These are phyloP conservation scores for Varroa destructor DNA, from an alignment of 1,140 invertebrate genomes.

Conservation along the genomic window DNA sequence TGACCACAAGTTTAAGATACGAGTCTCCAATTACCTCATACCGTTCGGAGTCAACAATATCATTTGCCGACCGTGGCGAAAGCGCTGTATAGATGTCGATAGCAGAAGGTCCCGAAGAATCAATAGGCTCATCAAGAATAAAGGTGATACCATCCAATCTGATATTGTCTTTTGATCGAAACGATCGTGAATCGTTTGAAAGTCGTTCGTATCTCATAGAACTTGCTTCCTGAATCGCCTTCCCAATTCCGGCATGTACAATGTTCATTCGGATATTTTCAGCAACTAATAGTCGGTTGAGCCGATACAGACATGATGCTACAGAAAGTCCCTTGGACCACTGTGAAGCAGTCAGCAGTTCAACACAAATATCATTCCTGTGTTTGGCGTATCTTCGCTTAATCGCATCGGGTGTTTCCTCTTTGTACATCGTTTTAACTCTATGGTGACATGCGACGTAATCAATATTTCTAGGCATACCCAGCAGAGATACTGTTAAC, in stretches of 20 bases:
- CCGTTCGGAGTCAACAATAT: slow-evolving; percentile 67
- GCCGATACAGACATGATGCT: neutral
- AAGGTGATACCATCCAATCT: neutral
- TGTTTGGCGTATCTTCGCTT: neutral
- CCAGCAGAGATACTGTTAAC: neutral
- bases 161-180: neutral
- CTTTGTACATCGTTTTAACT: neutral
- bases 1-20: slow-evolving; percentile 65
- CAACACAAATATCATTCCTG: neutral
- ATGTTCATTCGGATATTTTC: neutral
- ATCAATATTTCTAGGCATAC: slow-evolving; percentile 8
- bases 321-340: slow-evolving; percentile 5
- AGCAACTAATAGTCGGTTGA: slow-evolving; percentile 4
- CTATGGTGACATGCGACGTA: neutral
- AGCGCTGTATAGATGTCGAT: slow-evolving; percentile 20
- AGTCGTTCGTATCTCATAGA: too few species aligned
- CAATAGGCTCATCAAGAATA: neutral
- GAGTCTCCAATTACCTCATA: slow-evolving; percentile 74
- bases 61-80: slow-evolving; percentile 44
- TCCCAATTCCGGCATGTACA: neutral
- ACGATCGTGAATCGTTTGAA: too few species aligned
- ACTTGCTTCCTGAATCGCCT: too few species aligned
- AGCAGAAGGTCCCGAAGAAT: slow-evolving; percentile 14
- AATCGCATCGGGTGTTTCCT: neutral
- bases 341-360: slow-evolving; percentile 2